phyloP scores from a whole-genome alignment of 2,113 vertebrate genomes.

The Microtus richardsoni region DNA sequence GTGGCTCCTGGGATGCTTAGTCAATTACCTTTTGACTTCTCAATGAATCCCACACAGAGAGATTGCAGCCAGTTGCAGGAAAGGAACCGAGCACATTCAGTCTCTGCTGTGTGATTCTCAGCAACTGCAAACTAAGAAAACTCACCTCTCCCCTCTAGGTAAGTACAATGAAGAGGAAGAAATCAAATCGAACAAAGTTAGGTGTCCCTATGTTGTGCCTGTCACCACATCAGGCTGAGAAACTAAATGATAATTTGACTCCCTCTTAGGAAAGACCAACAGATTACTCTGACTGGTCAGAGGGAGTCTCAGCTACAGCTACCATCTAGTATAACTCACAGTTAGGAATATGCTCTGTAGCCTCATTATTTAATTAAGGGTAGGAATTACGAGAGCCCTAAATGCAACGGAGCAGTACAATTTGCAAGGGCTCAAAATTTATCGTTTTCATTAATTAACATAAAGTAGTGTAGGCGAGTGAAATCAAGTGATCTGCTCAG shows the following conservation, averaged over 20 bases:
- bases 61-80: background rate
- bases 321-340: constrained; percentile 55
- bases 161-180: background rate
- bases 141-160: background rate
- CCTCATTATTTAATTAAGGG: constrained; percentile 83
- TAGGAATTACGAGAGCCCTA: constrained; percentile 79
- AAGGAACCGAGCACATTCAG: background rate
- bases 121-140: background rate
- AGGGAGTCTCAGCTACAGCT: constrained; percentile 1
- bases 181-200: constrained; percentile 16
- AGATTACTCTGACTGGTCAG: constrained; percentile 21
- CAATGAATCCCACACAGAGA: constrained; percentile 2
- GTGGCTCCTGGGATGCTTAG: background rate
- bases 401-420: constrained; percentile 77
- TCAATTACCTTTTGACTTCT: background rate
- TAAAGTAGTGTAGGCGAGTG: constrained; percentile 79
- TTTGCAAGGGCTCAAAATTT: constrained; percentile 81
- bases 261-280: background rate
- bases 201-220: background rate
- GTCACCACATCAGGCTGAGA: background rate
- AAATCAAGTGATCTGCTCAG: constrained; percentile 82
- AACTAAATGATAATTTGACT: constrained; percentile 15
- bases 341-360: constrained; percentile 65
- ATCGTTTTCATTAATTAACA: constrained; percentile 84
- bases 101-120: background rate